phyloP scores from a whole-genome alignment of 1,140 invertebrate genomes.

The Rhyacophila brunnea region DNA sequence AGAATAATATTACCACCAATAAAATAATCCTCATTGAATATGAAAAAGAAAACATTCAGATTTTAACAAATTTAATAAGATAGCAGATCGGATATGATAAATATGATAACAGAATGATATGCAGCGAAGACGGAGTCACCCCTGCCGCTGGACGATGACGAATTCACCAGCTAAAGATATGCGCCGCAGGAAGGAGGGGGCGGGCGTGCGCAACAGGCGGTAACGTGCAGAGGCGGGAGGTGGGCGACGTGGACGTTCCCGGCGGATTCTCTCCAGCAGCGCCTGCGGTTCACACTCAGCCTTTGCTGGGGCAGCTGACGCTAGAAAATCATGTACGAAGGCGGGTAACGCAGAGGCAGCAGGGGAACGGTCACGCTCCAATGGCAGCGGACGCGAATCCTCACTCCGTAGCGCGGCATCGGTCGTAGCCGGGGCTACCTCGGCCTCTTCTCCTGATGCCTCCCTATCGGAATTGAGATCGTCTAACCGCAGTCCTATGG shows the following conservation, averaged over 20 bases:
- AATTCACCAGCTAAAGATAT: slow-evolving; percentile 71
- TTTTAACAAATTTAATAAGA: too few relatives aligned
- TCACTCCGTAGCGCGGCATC: too few relatives aligned
- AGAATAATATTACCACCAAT: too few relatives aligned
- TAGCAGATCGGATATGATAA: too few relatives aligned
- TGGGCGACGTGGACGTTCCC: slow-evolving; percentile 56
- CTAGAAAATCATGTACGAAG: slow-evolving; percentile 51
- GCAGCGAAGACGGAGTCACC: too few relatives aligned
- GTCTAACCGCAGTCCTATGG: slow-evolving; percentile 29
- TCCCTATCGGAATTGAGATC: slow-evolving; percentile 32
- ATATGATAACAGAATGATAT: too few relatives aligned
- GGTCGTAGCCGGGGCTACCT: too few relatives aligned
- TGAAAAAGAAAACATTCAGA: too few relatives aligned
- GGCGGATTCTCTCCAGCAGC: slow-evolving; percentile 60
- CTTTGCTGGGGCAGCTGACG: slow-evolving; percentile 45
- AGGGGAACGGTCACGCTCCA: slow-evolving; percentile 37
- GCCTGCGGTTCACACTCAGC: slow-evolving; percentile 59
- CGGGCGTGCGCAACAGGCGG: slow-evolving; percentile 63
- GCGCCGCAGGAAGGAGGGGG: slow-evolving; percentile 68
- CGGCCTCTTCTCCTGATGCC: too few relatives aligned
- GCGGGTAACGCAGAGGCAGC: slow-evolving; percentile 47
- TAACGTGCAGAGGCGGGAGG: slow-evolving; percentile 56
- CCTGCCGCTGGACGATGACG: slow-evolving; percentile 22
- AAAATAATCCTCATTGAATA: too few relatives aligned
- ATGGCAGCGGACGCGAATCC: slow-evolving; percentile 15